Conservation (phyloP, 2,888 invertebrate genomes). For the Eurytoma californica region DNA sequence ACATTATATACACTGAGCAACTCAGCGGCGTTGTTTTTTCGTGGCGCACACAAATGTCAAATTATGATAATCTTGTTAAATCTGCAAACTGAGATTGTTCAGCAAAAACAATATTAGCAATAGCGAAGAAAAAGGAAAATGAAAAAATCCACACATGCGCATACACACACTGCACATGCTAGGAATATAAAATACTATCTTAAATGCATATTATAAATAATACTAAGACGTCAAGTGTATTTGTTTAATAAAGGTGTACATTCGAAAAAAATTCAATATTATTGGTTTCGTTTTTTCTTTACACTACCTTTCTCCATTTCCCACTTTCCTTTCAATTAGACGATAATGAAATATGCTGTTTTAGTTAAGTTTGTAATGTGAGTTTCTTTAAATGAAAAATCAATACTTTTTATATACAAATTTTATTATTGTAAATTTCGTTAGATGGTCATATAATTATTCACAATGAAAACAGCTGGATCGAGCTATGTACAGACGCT, state of each 20-base stretch:
- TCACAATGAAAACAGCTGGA: constrained; percentile 51
- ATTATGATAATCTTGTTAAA: constrained; percentile 68
- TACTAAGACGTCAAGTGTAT: constrained; percentile 75
- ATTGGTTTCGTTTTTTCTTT: constrained; percentile 7
- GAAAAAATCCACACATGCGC: constrained; percentile 68
- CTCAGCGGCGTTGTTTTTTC: constrained; percentile 68
- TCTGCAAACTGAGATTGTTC: constrained; percentile 66
- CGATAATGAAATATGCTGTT: too few species aligned
- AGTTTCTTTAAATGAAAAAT: not conserved
- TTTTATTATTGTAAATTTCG: constrained; percentile 53
- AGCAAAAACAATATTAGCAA: constrained; percentile 66
- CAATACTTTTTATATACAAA: constrained; percentile 51
- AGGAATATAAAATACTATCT: constrained; percentile 72
- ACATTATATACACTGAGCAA: constrained; percentile 66
- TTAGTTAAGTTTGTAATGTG: too few species aligned
- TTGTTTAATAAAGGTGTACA: constrained; percentile 76
- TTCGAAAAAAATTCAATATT: constrained; percentile 66
- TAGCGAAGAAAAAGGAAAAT: constrained; percentile 64
- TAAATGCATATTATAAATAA: constrained; percentile 73
- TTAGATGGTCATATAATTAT: constrained; percentile 48
- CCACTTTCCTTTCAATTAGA: constrained; percentile 2
- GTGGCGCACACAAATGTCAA: constrained; percentile 73
- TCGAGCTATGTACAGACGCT: constrained; percentile 50
- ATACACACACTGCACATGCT: constrained; percentile 74
- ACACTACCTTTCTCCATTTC: not conserved